phyloP scores from a whole-genome alignment of 2,797 vertebrate genomes.

The Anableps anableps region DNA sequence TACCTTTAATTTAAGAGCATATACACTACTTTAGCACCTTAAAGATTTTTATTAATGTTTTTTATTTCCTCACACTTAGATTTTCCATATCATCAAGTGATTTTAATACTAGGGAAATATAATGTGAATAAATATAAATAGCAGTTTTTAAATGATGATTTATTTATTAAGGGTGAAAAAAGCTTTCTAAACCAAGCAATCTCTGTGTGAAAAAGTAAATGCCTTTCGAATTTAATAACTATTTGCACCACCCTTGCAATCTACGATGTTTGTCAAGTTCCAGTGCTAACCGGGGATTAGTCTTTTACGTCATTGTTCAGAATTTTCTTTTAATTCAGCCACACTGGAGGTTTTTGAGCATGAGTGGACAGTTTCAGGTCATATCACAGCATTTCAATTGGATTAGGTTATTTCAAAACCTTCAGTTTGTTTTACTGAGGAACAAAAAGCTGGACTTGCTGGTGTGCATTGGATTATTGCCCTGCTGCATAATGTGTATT shows the following conservation, averaged over 20 bases:
- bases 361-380: background rate
- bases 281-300: background rate
- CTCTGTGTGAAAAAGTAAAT: background rate
- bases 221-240: background rate
- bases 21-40: background rate
- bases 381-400: background rate
- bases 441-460: too few species aligned
- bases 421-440: too few species aligned
- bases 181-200: too few species aligned
- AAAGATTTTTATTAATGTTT: background rate
- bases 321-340: background rate
- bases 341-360: background rate
- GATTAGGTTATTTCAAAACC: background rate
- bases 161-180: background rate
- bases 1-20: background rate
- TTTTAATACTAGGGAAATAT: background rate
- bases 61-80: background rate
- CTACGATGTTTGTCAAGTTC: background rate
- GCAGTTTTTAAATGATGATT: background rate
- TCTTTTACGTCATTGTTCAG: background rate
- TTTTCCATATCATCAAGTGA: background rate
- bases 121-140: background rate
- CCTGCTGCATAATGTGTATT: too few species aligned
- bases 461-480: too few species aligned
- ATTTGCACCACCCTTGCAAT: background rate